A percentile compares a stretch with the other conserved stretches of the same genome.
Conservation (phyloP, 2,113 vertebrate genomes). For the Forbesichthys papilliferus region DNA sequence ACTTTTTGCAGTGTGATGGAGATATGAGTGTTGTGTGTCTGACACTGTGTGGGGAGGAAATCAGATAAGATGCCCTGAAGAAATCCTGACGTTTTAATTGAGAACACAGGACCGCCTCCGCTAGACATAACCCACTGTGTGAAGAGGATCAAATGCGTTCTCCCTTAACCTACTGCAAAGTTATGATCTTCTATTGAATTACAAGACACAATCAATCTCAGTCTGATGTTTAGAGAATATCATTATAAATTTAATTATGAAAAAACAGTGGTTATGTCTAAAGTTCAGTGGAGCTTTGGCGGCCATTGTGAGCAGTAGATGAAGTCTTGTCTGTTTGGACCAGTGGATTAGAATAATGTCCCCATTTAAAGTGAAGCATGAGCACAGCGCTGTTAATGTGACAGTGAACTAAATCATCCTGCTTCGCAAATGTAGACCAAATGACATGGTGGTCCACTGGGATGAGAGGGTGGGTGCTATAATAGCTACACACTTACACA, state of each 20-base stretch:
- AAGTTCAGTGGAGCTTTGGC: not conserved
- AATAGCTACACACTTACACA: not conserved
- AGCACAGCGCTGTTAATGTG: conserved; percentile 57
- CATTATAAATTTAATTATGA: not conserved
- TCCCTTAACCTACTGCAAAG: not conserved
- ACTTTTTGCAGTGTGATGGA: conserved; percentile 14
- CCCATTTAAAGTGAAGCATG: conserved; percentile 57
- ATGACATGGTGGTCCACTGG: conserved; percentile 27
- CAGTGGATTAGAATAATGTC: conserved; percentile 26
- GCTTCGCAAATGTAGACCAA: conserved; percentile 47
- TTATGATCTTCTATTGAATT: too few species aligned
- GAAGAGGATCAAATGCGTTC: conserved; percentile 32
- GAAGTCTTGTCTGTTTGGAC: conserved; percentile 28
- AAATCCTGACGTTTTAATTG: conserved; percentile 36
- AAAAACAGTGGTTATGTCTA: too few species aligned
- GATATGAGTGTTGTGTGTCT: conserved; percentile 13
- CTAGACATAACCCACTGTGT: conserved; percentile 23
- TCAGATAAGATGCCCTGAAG: conserved; percentile 59
- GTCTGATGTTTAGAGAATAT: not conserved
- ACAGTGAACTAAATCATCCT: conserved; percentile 64
- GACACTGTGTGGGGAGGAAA: conserved; percentile 25
- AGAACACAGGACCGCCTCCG: conserved; percentile 29
- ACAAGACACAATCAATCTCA: too few species aligned
- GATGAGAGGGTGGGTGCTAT: conserved; percentile 2
- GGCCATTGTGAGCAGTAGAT: too few species aligned